Conservation (phyloP, 2,797 vertebrate species). For the Rousettus madagascariensis region DNA sequence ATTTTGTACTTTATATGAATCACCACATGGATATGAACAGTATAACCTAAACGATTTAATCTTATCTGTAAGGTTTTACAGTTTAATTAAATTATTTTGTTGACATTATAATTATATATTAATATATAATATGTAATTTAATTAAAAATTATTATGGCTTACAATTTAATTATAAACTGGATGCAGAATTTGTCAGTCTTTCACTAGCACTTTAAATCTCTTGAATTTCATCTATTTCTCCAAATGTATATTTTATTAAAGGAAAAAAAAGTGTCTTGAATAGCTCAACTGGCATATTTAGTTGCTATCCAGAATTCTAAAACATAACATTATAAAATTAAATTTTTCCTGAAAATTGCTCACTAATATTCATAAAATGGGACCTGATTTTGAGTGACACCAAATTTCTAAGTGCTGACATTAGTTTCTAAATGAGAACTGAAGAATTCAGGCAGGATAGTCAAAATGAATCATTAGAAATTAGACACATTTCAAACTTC, state of each 20-base stretch:
- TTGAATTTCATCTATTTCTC: neutral
- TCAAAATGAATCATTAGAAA: constrained; percentile 69
- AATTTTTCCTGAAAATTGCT: constrained; percentile 27
- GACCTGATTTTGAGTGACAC: constrained; percentile 55
- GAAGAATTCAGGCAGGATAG: constrained; percentile 18
- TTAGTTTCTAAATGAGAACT: constrained; percentile 50
- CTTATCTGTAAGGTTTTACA: neutral
- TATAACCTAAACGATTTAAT: neutral
- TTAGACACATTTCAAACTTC: constrained; percentile 67
- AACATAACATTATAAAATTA: constrained; percentile 46
- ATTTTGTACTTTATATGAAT: neutral
- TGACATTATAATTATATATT: neutral
- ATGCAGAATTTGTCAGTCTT: neutral
- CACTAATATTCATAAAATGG: constrained; percentile 33
- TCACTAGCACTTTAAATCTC: neutral
- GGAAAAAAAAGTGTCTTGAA: neutral
- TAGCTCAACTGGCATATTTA: neutral
- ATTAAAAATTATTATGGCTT: neutral
- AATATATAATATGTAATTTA: neutral
- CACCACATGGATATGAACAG: neutral
- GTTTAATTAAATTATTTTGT: neutral
- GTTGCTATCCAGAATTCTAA: neutral
- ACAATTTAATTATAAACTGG: constrained; percentile 23
- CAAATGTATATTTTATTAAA: constrained; percentile 27
- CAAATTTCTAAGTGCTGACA: constrained; percentile 60